Conservation (phyloP, 92 coral and sea anemone species). For the Hydrozoanthus gracilis region DNA sequence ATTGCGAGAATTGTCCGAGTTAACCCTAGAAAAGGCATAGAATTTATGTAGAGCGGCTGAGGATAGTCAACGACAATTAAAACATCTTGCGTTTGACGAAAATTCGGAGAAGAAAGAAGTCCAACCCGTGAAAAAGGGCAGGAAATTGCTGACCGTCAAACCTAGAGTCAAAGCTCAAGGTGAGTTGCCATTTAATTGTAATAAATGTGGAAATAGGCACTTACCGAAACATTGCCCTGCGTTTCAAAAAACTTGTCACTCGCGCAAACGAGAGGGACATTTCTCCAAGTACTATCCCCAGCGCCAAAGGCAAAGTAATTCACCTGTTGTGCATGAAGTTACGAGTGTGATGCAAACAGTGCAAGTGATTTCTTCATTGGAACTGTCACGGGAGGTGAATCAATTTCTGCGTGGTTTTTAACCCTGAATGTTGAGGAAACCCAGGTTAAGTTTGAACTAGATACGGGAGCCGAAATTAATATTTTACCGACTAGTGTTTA, state of each 20-base stretch:
- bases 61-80: neutral
- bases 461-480: conserved; percentile 36
- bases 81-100: neutral
- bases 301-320: neutral
- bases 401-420: conserved; percentile 44
- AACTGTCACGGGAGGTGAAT: conserved; percentile 35
- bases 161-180: neutral
- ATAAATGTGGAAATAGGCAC: conserved; percentile 4
- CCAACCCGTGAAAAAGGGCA: neutral
- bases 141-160: neutral
- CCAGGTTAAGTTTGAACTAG: conserved; percentile 36
- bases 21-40: neutral
- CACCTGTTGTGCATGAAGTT: conserved; percentile 23
- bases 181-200: conserved; percentile 8
- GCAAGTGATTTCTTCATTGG: conserved; percentile 34
- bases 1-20: conserved; percentile 6
- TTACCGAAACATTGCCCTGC: neutral
- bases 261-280: neutral
- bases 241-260: neutral
- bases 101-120: conserved; percentile 7
- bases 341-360: conserved; percentile 39
- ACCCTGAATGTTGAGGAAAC: conserved; percentile 31
- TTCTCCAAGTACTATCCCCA: neutral
- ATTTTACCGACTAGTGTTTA: conserved; percentile 41
- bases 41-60: conserved; percentile 2